A percentile compares a stretch with the other conserved stretches of the same genome.
Conservation (phyloP, 2,888 invertebrate genomes). For the Polyommatus icarus region DNA sequence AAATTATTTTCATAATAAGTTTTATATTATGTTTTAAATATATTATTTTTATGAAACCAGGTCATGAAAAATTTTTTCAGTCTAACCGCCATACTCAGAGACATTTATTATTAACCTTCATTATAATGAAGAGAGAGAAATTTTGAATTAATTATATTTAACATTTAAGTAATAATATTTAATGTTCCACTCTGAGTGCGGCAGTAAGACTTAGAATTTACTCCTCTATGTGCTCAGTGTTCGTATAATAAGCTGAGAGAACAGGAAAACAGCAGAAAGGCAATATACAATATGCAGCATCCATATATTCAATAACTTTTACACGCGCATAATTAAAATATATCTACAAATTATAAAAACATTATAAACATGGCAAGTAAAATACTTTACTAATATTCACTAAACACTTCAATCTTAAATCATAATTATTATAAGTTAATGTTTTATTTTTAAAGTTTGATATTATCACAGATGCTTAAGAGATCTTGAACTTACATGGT, state of each 20-base stretch:
- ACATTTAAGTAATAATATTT: too few species aligned
- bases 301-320: slow-evolving; percentile 63
- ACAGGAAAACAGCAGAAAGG: background rate
- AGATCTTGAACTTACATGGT: slow-evolving; percentile 77
- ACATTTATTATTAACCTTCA: too few species aligned
- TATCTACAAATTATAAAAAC: slow-evolving; percentile 48
- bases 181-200: too few species aligned
- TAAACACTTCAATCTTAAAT: slow-evolving; percentile 43
- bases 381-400: slow-evolving; percentile 49
- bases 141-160: too few species aligned
- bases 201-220: background rate
- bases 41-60: background rate
- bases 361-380: slow-evolving; percentile 54
- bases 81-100: background rate
- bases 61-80: background rate
- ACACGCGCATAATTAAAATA: slow-evolving; percentile 47
- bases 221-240: too few species aligned
- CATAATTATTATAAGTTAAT: slow-evolving; percentile 70
- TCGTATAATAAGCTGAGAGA: background rate
- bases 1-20: too few species aligned
- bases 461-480: slow-evolving; percentile 79
- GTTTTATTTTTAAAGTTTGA: slow-evolving; percentile 71
- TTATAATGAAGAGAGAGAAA: too few species aligned
- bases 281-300: slow-evolving; percentile 50
- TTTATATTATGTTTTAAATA: background rate